Evolutionary conservation across 2,113 vertebrate genomes (phyloP), one percentile per base, ranked within the genome.

Genomic region (Protomyctophum bolini): DNA sequence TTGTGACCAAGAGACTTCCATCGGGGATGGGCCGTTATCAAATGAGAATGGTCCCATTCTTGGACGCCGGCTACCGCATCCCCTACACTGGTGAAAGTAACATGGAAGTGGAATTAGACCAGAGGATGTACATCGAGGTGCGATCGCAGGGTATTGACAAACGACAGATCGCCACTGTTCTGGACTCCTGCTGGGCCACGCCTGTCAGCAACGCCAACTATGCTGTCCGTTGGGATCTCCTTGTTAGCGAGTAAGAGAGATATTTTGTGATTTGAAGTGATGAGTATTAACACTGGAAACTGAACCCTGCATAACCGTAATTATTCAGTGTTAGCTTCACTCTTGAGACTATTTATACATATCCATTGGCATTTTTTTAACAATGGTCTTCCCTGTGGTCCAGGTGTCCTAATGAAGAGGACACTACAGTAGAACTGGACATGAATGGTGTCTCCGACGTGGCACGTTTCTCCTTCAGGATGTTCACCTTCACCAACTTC

Each of bases 131-230:
- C 6, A 47, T 93, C 5, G 85, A 45, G 56, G 81, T 93, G 63
- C 7, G 10, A 12, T 67, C 87, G 21, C 80, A 66, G 3, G 90
- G 87, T 57, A 71, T 91, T 0, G 91, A 94, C 69, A 29, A 33
- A 10, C 33, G 15, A 1, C 90, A 84, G 64, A 75, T 92, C 41
- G 71, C 89, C 56, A 69, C 75, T 1, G 46, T 91, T 49, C 3
- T 93, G 54, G 86, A 88, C 14, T 80, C 76, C 0, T 94, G 93
- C 46, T 93, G 91, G 92, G 90, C 91, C 7, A 93, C 91, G 0
- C 88, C 92, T 0, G 52, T 79, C 29, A 86, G 81, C 2, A 6
- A 73, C 0, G 54, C 78, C 0, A 73, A 8, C 5, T 63, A 78
- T 64, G 57, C 56, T 10, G 48, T 87, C 58, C 82, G 50, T 60